Base-by-base conservation (phyloP, 2,113 vertebrate species). In the Megaceryle maxima region DNA sequence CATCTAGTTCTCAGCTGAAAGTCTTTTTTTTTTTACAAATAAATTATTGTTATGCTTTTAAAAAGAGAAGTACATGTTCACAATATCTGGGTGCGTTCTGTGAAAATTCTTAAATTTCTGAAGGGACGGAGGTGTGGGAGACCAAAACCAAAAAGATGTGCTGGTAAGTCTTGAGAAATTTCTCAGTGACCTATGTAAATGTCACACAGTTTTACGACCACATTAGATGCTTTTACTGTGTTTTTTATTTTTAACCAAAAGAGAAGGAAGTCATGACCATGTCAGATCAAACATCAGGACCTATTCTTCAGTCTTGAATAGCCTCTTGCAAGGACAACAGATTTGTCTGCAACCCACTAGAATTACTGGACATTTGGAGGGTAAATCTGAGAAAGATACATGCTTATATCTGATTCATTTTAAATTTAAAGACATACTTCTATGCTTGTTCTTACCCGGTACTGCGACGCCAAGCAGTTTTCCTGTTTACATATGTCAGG, bases 151-250 rank as follows among this genome's bases (percentile, higher is more conserved):
- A 90, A 77, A 78, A 53, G 69, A 84, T 80, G 37, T 1, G 0
- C 39, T 87, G 44, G 51, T 56, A 73, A 79, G 87, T 85, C 56
- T 48, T 48, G 48, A 87, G 60, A 84, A 73, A 89, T 75, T 79
- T 96, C 53, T 67, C 66, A 75, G 62, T 91, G 74, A 89, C 83
- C 66, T 75, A 25, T 72, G 57, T 84, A 87, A 93, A 80, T 92
- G 17, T 83, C 91, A 41, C 5, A 55, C 41, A 73, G 31, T 29
- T 10, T 69, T 78, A 12, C 64, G 41, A 35, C 56, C 88, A 39
- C 13, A 43, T 33, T 43, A 50, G 51, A 68, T 81, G 29, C 8
- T 90, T 93, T 74, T 67, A 16, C 33, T 67, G 44, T n/a, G 17
- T n/a, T 64, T 70, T 31, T n/a, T 37, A 37, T 46, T 12, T 8